Base-by-base conservation (phyloP, 2,888 invertebrate species). In the Tanypteryx hageni region DNA sequence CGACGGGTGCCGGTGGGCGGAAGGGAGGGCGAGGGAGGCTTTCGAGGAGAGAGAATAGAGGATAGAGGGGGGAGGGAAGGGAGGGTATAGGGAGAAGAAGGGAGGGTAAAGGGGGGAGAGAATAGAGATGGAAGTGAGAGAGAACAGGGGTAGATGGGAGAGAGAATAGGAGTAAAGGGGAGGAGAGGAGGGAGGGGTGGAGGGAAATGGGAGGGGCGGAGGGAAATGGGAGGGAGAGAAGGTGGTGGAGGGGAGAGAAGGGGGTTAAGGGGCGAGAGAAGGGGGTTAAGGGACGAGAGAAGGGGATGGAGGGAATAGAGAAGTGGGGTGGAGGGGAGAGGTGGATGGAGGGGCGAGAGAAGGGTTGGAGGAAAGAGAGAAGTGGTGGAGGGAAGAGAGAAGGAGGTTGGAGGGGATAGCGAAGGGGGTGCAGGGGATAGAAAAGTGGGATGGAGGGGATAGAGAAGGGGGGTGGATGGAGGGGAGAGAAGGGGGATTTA, bases 281-380 rank as follows among this genome's bases (percentile, higher is more conserved):
- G 68, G 59, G 83, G 31, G 92, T 64, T 59, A 85, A 14, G 31
- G n/a, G 27, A 59, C 27, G 61, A 16, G 92, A 22, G 83, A 82
- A n/a, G 92, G 92, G 59, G 31, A 93, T 93, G 93, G 93, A 93
- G 94, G 94, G 94, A 94, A 93, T 64, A 18, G 64, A 64, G 16
- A n/a, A n/a, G n/a, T n/a, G n/a, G n/a, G n/a, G n/a, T n/a, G n/a
- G n/a, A n/a, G n/a, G n/a, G n/a, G n/a, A n/a, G n/a, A n/a, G n/a
- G n/a, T n/a, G n/a, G n/a, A n/a, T n/a, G n/a, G n/a, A n/a, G n/a
- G n/a, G n/a, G n/a, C n/a, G n/a, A n/a, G n/a, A n/a, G n/a, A n/a
- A n/a, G n/a, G n/a, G n/a, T n/a, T n/a, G n/a, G n/a, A n/a, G n/a
- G n/a, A n/a, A n/a, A n/a, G n/a, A n/a, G n/a, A n/a, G n/a, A n/a